These are phyloP conservation scores for Syrphus vitripennis DNA, from an alignment of 2,888 invertebrate genomes.

Conservation along the genomic window DNA sequence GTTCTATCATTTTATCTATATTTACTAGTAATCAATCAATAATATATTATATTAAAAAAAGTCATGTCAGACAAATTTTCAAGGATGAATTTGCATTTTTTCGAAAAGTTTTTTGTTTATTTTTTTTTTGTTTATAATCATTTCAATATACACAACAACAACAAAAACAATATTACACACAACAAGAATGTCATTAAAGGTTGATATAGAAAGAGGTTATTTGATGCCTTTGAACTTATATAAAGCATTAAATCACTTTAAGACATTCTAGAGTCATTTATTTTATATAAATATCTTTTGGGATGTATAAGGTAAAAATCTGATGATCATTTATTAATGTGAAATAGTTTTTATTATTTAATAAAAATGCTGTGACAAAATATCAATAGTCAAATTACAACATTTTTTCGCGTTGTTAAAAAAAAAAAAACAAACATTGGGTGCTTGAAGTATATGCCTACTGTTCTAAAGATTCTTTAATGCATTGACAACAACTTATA, in stretches of 20 bases:
- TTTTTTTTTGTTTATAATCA: slow-evolving; percentile 69
- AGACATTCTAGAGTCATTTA: slow-evolving; percentile 31
- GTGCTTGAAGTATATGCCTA: too few species aligned
- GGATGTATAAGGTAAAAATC: background rate
- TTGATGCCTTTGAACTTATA: background rate
- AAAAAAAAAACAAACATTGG: too few species aligned
- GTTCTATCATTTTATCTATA: slow-evolving; percentile 33
- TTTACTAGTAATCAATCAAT: slow-evolving; percentile 34
- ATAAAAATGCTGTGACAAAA: too few species aligned
- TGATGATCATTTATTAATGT: too few species aligned
- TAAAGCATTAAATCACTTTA: slow-evolving; percentile 3
- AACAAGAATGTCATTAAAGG: slow-evolving; percentile 39
- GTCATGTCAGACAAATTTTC: slow-evolving; percentile 63
- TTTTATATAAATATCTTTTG: slow-evolving; percentile 25
- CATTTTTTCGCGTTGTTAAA: too few species aligned
- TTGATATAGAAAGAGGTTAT: background rate
- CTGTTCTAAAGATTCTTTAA: too few species aligned
- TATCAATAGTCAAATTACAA: too few species aligned
- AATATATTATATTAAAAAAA: slow-evolving; percentile 12
- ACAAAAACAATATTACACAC: slow-evolving; percentile 7
- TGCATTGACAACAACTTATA: too few species aligned
- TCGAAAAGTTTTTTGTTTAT: slow-evolving; percentile 64
- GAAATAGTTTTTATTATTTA: too few species aligned
- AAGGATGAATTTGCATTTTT: slow-evolving; percentile 75
- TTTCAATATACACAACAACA: slow-evolving; percentile 65